These are phyloP conservation scores for Acanthoscelides obtectus DNA, from an alignment of 2,888 invertebrate genomes.

Conservation along the genomic window DNA sequence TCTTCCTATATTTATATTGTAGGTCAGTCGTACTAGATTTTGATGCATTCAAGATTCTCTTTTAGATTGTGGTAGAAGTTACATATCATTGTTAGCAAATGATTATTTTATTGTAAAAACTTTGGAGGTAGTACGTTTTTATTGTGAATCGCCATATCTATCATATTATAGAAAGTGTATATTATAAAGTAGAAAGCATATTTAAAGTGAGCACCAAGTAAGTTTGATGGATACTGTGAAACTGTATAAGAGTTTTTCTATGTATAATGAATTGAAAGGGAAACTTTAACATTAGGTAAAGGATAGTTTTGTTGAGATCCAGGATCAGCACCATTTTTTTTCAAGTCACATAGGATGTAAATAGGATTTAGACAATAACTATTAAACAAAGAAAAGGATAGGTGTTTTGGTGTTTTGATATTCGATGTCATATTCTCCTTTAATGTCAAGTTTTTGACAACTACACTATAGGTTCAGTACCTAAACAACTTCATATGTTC, in stretches of 20 bases:
- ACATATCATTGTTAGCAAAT: neutral
- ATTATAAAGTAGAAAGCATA: neutral
- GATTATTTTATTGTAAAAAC: neutral
- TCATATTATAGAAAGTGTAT: neutral
- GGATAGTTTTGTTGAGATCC: no score
- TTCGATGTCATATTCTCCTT: no score
- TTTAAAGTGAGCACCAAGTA: neutral
- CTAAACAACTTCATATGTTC: no score
- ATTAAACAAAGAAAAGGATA: neutral
- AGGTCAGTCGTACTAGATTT: neutral
- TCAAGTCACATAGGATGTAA: neutral
- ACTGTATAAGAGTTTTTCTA: neutral
- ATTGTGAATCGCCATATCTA: neutral
- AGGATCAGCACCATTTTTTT: no score
- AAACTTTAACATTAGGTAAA: no score
- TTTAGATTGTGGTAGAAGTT: neutral
- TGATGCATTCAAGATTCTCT: neutral
- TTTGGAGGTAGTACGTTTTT: neutral
- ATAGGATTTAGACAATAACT: neutral
- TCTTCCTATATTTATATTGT: neutral
- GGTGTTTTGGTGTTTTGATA: no score
- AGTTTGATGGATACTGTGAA: neutral
- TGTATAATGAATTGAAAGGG: no score
- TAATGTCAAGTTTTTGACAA: no score
- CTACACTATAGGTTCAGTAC: no score